These are phyloP conservation scores for Dryobates pubescens DNA, from an alignment of 2,797 vertebrate species.

Conservation along the genomic window DNA sequence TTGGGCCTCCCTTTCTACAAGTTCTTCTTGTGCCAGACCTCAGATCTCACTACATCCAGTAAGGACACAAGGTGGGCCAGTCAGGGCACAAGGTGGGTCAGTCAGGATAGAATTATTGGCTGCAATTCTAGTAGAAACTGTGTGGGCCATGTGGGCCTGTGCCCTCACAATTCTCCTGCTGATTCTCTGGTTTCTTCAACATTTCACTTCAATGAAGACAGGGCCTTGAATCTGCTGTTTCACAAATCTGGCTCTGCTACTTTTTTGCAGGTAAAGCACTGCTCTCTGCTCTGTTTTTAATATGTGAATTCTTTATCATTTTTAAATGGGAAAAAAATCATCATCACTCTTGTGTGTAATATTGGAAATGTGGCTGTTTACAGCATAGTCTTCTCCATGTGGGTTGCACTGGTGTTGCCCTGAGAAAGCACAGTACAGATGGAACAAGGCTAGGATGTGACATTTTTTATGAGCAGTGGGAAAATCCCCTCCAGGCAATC, in stretches of 20 bases:
- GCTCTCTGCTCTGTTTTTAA: slow-evolving; percentile 13
- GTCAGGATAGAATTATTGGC: neutral
- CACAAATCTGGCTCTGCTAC: neutral
- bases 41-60: neutral
- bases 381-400: slow-evolving; percentile 25
- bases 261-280: neutral
- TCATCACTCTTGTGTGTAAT: neutral
- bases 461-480: slow-evolving; percentile 72
- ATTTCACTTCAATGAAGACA: neutral
- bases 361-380: slow-evolving; percentile 51
- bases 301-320: slow-evolving; percentile 19
- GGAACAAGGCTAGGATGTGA: slow-evolving; percentile 65
- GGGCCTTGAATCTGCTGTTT: neutral
- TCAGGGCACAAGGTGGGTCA: neutral
- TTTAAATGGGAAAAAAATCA: slow-evolving; percentile 1
- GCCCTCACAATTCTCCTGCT: neutral
- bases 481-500: slow-evolving; percentile 73
- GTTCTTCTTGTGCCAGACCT: neutral
- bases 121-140: neutral
- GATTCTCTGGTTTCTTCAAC: neutral
- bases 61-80: neutral
- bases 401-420: slow-evolving; percentile 37
- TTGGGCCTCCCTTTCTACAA: neutral
- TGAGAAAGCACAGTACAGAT: slow-evolving; percentile 61
- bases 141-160: neutral